phyloP scores from a whole-genome alignment of 2,888 invertebrate species.

The Subacronicta megacephala region DNA sequence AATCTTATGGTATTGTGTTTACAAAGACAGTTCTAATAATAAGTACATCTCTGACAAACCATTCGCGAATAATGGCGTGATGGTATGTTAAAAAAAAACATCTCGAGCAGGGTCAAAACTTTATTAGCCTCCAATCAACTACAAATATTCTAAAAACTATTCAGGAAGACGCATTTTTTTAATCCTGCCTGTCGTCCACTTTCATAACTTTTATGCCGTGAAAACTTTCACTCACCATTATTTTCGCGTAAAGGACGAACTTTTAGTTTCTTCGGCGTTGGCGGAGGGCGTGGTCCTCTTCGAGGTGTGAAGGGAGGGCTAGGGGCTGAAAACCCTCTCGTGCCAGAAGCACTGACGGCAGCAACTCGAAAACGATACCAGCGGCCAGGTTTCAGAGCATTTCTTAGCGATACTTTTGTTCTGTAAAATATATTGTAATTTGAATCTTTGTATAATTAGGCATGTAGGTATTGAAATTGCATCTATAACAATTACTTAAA shows the following conservation, averaged over 20 bases:
- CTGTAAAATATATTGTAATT: slow-evolving; percentile 62
- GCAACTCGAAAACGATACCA: slow-evolving; percentile 95
- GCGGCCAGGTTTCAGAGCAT: slow-evolving; percentile 91
- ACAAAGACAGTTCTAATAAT: no score
- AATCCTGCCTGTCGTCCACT: no score
- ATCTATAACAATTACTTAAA: background rate
- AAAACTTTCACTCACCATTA: slow-evolving; percentile 70
- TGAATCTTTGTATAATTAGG: background rate
- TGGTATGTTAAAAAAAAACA: no score
- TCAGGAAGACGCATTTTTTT: no score
- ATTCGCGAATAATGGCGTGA: no score
- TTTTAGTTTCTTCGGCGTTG: slow-evolving; percentile 90
- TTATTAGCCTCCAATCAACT: no score
- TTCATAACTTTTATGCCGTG: no score
- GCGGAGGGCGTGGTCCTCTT: slow-evolving; percentile 90
- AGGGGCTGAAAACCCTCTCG: slow-evolving; percentile 92
- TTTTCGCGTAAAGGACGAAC: slow-evolving; percentile 82
- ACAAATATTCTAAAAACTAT: no score
- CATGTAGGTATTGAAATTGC: no score
- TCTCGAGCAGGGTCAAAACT: no score
- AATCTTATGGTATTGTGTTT: no score
- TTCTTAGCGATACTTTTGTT: slow-evolving; percentile 87
- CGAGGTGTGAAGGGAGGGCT: slow-evolving; percentile 90
- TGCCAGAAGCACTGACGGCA: slow-evolving; percentile 92
- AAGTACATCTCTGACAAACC: no score